Percentiles rank a stretch among this genome's conserved stretches.
phyloP scores from a whole-genome alignment of 2,113 vertebrate species.

The Melanotaenia duboulayi region DNA sequence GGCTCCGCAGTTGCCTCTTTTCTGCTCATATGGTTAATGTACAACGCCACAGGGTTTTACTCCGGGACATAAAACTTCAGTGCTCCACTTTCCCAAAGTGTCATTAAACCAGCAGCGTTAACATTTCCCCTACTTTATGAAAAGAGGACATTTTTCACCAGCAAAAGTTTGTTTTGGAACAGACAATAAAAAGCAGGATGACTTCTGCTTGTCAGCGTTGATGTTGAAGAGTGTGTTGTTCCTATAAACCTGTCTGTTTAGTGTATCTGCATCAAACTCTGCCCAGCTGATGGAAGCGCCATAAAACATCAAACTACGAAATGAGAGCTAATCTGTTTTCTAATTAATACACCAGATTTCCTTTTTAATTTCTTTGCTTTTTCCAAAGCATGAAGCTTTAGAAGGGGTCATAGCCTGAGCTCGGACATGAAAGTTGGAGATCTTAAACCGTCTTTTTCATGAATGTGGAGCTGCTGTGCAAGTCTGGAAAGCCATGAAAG shows the following conservation, averaged over 20 bases:
- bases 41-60: slow-evolving; percentile 4
- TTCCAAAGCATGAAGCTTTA: neutral
- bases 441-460: too few species aligned
- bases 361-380: neutral
- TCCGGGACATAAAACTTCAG: slow-evolving; percentile 1
- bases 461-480: neutral
- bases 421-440: neutral
- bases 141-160: slow-evolving; percentile 53
- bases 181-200: neutral
- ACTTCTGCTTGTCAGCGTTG: slow-evolving; percentile 11
- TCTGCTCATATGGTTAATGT: slow-evolving; percentile 16
- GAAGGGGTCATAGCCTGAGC: too few species aligned
- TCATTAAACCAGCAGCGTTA: slow-evolving; percentile 37
- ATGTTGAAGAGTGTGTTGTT: slow-evolving; percentile 27
- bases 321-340: too few species aligned
- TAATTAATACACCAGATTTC: too few species aligned
- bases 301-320: neutral
- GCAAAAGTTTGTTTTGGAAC: slow-evolving; percentile 47
- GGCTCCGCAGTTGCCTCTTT: slow-evolving; percentile 21
- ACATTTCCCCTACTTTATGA: slow-evolving; percentile 6
- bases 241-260: neutral
- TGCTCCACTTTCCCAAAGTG: slow-evolving; percentile 1
- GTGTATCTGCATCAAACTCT: slow-evolving; percentile 2
- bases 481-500: too few species aligned
- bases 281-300: neutral